Evolutionary conservation across 2,113 vertebrate species (phyloP), one percentile per base, ranked within the genome.

Genomic region (Rhinolophus ferrumequinum): DNA sequence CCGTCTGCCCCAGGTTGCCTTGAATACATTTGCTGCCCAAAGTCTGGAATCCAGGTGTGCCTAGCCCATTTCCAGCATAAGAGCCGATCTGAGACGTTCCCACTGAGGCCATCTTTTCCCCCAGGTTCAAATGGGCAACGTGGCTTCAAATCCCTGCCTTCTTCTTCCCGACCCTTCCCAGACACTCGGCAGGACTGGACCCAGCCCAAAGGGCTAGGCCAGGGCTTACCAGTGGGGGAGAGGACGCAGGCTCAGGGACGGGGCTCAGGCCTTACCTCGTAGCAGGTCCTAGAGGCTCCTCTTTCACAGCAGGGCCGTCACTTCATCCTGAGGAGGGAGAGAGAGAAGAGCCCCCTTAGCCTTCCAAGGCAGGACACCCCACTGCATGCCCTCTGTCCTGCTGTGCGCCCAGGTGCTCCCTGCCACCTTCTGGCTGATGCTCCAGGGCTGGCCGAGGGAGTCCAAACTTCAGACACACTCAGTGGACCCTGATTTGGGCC

Each of bases 271-370:
- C 95, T 97, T 96, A 98, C 97, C 97, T 97, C 1, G 21, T 41
- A 16, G 67, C 41, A 84, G 98, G 98, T 98, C 97, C 95, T 97
- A 81, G 94, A 97, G 96, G 87, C 97, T 98, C 96, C 96, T 98
- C 95, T 64, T 72, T 81, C 54, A 76, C 93, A 93, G 97, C 87
- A 93, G 70, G 96, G 97, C 87, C 69, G 96, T 99, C 97, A 99
- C 98, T 99, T 98, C 98, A 99, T 99, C 98, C 98, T 99, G 96
- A 41, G 83, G 84, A 95, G 86, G 75, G 95, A 98, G 83, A 97
- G 60, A 97, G 60, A 97, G 89, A 90, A 54, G 38, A 96, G 41
- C 18, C 16, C 56, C 21, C 88, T 96, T 26, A 93, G 76, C 56
- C 1, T 88, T 33, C 72, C 64, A 26, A 88, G 22, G 41, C n/a